A percentile compares a stretch with the other conserved stretches of the same genome.
Conservation (phyloP, 2,797 vertebrate species). For the Apodemus agrarius region DNA sequence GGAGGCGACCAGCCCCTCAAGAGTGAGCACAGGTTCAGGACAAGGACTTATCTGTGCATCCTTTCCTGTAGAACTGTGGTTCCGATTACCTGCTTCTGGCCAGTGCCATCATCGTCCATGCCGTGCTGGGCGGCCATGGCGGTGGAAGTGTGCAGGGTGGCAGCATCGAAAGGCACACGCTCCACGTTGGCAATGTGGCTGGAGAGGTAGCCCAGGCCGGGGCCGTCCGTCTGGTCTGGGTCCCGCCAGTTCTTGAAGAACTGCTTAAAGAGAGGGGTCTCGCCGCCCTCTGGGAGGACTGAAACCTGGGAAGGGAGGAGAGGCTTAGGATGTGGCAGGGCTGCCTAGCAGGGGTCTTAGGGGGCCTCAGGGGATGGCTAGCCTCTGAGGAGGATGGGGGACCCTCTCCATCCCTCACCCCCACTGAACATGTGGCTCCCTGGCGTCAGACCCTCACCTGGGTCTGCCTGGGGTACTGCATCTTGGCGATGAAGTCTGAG, state of each 20-base stretch:
- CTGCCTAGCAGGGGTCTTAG: fast-evolving
- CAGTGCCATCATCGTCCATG: constrained; percentile 96
- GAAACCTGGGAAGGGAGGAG: constrained; percentile 87
- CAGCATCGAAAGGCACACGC: constrained; percentile 94
- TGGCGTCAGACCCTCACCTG: constrained; percentile 87
- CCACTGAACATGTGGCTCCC: background rate
- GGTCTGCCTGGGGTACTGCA: constrained; percentile 96
- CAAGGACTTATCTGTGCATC: background rate
- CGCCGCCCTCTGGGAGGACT: constrained; percentile 95
- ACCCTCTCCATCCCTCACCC: too few relatives aligned
- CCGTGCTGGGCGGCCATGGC: constrained; percentile 98
- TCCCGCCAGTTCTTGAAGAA: constrained; percentile 99
- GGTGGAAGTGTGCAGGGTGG: constrained; percentile 92
- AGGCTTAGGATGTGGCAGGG: background rate
- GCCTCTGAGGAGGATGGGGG: fast-evolving
- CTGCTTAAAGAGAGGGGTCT: constrained; percentile 98
- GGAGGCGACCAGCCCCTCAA: background rate
- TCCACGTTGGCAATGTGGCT: constrained; percentile 96
- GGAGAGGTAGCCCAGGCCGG: constrained; percentile 94
- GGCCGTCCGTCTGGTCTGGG: constrained; percentile 93
- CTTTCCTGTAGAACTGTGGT: background rate
- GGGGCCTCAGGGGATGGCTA: background rate
- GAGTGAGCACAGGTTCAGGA: too few relatives aligned
- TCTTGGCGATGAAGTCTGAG: constrained; percentile 97
- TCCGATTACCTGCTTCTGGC: constrained; percentile 92